These are phyloP conservation scores for Heliothis subflexa DNA, from an alignment of 1,140 invertebrate species.

Conservation along the genomic window DNA sequence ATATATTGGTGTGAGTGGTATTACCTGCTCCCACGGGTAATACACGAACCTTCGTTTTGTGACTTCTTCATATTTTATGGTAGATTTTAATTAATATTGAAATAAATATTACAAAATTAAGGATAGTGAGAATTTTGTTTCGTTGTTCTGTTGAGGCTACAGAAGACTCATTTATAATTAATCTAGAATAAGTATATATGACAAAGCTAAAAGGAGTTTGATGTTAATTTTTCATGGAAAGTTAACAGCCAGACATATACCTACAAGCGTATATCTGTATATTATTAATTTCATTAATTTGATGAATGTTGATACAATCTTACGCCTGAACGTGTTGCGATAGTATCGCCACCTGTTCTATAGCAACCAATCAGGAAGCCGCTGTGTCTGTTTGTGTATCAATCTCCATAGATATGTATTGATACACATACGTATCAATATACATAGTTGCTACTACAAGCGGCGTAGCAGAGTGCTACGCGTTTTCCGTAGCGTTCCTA, in stretches of 20 bases:
- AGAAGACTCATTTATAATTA: no score
- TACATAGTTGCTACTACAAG: constrained; percentile 1
- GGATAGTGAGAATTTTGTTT: background rate
- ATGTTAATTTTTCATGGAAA: no score
- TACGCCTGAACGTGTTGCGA: no score
- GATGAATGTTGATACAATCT: no score
- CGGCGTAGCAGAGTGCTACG: constrained; percentile 23
- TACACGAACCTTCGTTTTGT: background rate
- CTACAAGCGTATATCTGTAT: no score
- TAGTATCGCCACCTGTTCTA: no score
- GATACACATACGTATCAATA: background rate
- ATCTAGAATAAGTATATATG: no score
- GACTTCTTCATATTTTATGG: constrained; percentile 2
- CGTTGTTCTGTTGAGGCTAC: background rate
- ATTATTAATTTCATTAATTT: no score
- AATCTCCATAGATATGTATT: background rate
- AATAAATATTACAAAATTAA: background rate
- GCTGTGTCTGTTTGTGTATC: background rate
- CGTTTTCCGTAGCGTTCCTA: background rate
- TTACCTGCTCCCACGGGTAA: constrained; percentile 12
- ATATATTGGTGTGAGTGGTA: constrained; percentile 6
- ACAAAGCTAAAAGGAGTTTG: no score
- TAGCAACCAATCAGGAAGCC: no score
- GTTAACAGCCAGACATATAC: no score
- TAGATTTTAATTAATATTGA: background rate